These are phyloP conservation scores for Mormyrops attenuatus DNA, from an alignment of 2,797 vertebrate genomes.

Conservation along the genomic window DNA sequence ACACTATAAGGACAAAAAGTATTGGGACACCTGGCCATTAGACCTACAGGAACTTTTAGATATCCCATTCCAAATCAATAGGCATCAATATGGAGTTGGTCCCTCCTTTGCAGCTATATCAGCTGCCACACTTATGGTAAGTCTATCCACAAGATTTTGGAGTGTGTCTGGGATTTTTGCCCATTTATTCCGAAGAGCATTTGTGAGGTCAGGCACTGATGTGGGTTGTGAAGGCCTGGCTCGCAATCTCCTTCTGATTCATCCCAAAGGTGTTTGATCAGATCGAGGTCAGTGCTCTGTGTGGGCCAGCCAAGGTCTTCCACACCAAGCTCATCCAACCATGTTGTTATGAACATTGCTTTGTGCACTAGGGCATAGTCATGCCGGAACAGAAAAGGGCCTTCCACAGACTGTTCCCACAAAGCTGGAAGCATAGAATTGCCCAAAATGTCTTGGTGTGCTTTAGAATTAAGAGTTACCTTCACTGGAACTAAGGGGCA, in stretches of 20 bases:
- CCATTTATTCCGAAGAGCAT: neutral
- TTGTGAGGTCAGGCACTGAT: neutral
- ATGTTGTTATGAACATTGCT: neutral
- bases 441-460: neutral
- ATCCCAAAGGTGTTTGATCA: neutral
- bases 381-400: neutral
- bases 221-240: neutral
- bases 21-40: neutral
- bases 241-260: neutral
- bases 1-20: neutral
- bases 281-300: neutral
- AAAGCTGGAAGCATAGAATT: neutral
- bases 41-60: neutral
- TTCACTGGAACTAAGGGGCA: neutral
- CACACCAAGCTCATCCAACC: neutral
- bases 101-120: neutral
- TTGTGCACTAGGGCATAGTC: neutral
- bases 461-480: neutral
- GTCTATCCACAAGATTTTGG: neutral
- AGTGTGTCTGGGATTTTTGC: neutral
- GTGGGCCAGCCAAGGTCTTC: neutral
- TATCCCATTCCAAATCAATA: neutral
- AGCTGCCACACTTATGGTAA: neutral
- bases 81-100: neutral
- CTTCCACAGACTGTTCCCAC: neutral